These are phyloP conservation scores for Formica exsecta DNA, from an alignment of 1,140 invertebrate genomes.

Conservation along the genomic window DNA sequence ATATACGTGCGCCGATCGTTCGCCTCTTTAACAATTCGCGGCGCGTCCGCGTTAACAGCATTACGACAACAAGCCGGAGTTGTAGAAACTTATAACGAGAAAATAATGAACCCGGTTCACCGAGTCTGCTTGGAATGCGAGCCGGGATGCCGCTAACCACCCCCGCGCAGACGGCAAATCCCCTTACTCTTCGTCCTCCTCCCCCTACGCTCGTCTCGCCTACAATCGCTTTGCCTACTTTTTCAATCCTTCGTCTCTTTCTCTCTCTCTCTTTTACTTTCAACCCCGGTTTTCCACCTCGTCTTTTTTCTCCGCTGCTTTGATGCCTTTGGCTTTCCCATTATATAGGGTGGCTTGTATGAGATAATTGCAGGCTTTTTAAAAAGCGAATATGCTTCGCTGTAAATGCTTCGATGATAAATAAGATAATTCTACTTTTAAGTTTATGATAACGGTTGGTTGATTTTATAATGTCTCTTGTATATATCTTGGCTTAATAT, in stretches of 20 bases:
- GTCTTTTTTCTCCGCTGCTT: constrained; percentile 26
- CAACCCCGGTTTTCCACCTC: constrained; percentile 10
- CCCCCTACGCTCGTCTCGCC: neutral
- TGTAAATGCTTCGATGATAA: neutral
- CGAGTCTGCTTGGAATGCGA: constrained; percentile 84
- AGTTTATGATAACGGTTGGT: neutral
- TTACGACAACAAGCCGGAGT: constrained; percentile 86
- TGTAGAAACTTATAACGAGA: constrained; percentile 86
- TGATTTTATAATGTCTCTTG: neutral
- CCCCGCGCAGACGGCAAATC: constrained; percentile 52
- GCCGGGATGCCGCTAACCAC: constrained; percentile 73
- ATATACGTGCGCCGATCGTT: constrained; percentile 72
- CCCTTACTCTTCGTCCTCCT: constrained; percentile 29
- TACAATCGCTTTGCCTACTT: constrained; percentile 1
- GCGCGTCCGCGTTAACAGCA: constrained; percentile 85
- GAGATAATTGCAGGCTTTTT: constrained; percentile 30
- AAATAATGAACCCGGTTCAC: constrained; percentile 85
- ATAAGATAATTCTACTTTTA: neutral
- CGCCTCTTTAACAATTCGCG: constrained; percentile 84
- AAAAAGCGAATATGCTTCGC: neutral
- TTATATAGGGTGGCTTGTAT: constrained; percentile 34
- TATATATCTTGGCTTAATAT: neutral
- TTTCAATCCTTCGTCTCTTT: constrained; percentile 53
- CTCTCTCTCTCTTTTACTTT: neutral
- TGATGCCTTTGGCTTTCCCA: constrained; percentile 13